Percentiles rank a stretch among this genome's conserved stretches.
These are phyloP conservation scores for Lota lota DNA, from an alignment of 2,113 vertebrate species.

Conservation along the genomic window DNA sequence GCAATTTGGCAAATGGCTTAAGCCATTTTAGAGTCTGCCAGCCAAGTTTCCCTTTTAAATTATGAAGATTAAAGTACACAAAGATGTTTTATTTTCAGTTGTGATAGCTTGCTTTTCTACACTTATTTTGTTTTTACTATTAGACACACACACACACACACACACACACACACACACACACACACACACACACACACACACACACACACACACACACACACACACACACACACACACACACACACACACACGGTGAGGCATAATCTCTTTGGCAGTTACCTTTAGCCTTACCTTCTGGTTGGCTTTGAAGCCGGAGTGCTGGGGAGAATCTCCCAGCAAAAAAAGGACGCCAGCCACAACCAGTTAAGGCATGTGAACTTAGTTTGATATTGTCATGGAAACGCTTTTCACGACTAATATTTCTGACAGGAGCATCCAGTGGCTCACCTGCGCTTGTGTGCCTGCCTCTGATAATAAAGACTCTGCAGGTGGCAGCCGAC, in stretches of 20 bases:
- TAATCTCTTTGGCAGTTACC: constrained; percentile 51
- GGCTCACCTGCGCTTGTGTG: constrained; percentile 41
- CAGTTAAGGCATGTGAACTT: constrained; percentile 35
- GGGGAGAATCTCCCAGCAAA: constrained; percentile 24
- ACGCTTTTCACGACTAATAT: constrained; percentile 30
- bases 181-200: too few species aligned
- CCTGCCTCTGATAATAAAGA: constrained; percentile 43
- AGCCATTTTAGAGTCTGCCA: neutral
- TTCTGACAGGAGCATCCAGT: constrained; percentile 15
- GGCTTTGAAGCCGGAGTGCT: constrained; percentile 45
- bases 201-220: too few species aligned
- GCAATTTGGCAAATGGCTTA: constrained; percentile 16
- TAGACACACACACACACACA: constrained; percentile 27
- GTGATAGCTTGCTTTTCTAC: too few species aligned
- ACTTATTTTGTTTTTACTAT: too few species aligned
- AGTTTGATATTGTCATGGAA: constrained; percentile 49
- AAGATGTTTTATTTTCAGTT: too few species aligned
- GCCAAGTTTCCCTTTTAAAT: neutral
- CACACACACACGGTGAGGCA: constrained; percentile 47
- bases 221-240: neutral
- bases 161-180: neutral
- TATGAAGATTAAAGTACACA: too few species aligned
- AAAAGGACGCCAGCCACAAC: constrained; percentile 27
- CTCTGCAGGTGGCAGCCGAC: constrained; percentile 39
- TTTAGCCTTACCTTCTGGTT: constrained; percentile 40